These are phyloP conservation scores for Amyelois transitella DNA, from an alignment of 1,140 invertebrate species.

Conservation along the genomic window DNA sequence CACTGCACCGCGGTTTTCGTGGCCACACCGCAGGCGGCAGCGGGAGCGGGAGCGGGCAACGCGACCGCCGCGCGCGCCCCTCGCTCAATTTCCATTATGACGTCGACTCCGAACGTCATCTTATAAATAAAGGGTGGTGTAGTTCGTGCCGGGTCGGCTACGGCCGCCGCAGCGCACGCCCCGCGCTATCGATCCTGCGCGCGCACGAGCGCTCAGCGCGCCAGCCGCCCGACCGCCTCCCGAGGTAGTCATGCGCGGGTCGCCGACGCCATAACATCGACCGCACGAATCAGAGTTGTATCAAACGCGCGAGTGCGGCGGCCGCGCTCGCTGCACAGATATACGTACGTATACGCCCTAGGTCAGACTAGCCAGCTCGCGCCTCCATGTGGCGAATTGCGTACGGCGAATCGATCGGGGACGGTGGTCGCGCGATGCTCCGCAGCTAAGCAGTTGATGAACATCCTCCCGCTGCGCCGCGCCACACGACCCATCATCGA, in stretches of 20 bases:
- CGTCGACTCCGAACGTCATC: constrained; percentile 48
- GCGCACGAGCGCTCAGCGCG: constrained; percentile 27
- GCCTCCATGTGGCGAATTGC: constrained; percentile 43
- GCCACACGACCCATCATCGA: constrained; percentile 22
- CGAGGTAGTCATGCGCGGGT: constrained; percentile 57
- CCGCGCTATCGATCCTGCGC: constrained; percentile 50
- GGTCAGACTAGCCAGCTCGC: constrained; percentile 18
- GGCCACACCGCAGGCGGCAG: not conserved
- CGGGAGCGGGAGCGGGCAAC: not conserved
- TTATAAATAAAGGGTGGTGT: constrained; percentile 45
- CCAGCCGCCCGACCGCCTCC: constrained; percentile 29
- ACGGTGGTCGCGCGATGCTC: constrained; percentile 37
- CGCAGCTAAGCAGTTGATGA: constrained; percentile 47
- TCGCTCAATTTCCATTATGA: constrained; percentile 32
- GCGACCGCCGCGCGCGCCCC: constrained; percentile 14
- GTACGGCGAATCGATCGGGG: constrained; percentile 35
- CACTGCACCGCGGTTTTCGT: not conserved
- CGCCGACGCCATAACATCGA: constrained; percentile 46
- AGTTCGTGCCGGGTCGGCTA: constrained; percentile 31
- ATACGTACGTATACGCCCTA: constrained; percentile 31
- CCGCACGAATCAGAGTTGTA: constrained; percentile 38
- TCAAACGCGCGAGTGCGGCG: constrained; percentile 59
- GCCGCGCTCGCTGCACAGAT: constrained; percentile 47
- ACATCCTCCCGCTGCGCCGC: constrained; percentile 24
- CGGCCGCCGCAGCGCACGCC: constrained; percentile 44